phyloP scores from a whole-genome alignment of 1,140 invertebrate species.

The Penaeus vannamei region DNA sequence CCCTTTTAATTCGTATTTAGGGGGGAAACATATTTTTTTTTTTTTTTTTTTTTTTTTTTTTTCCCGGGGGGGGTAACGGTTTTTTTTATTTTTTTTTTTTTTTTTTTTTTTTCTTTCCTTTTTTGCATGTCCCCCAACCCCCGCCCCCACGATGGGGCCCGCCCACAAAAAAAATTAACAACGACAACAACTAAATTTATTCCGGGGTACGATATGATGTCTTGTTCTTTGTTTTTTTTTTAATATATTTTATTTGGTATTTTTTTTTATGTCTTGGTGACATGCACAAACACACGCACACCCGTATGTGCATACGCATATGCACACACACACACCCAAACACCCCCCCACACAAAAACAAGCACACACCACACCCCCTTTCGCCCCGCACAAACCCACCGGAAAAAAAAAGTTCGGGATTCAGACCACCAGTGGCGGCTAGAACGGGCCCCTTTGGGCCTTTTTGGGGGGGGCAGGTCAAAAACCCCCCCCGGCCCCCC shows the following conservation, averaged over 20 bases:
- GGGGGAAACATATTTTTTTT: no score
- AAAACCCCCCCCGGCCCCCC: slow-evolving; percentile 41
- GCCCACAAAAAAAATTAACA: no score
- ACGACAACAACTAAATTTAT: background rate
- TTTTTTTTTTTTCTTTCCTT: no score
- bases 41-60: no score
- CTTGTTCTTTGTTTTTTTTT: background rate
- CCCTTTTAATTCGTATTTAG: no score
- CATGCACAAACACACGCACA: slow-evolving; percentile 1
- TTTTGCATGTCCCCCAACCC: no score
- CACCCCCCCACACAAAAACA: background rate
- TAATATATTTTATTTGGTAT: background rate
- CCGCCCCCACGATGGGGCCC: no score
- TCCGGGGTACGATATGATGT: background rate
- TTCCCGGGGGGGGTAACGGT: no score
- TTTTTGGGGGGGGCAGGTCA: slow-evolving; percentile 39
- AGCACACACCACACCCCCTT: background rate
- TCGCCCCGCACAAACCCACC: background rate
- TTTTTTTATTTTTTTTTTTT: no score
- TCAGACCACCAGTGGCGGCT: slow-evolving; percentile 59
- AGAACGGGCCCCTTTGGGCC: slow-evolving; percentile 46
- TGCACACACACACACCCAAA: slow-evolving; percentile 5
- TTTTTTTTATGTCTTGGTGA: background rate
- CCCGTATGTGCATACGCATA: background rate
- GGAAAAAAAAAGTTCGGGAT: slow-evolving; percentile 54